Evolutionary conservation across 2,888 invertebrate species (phyloP), one percentile per base, ranked within the genome.

Genomic region (Leptinotarsa tumamoca): DNA sequence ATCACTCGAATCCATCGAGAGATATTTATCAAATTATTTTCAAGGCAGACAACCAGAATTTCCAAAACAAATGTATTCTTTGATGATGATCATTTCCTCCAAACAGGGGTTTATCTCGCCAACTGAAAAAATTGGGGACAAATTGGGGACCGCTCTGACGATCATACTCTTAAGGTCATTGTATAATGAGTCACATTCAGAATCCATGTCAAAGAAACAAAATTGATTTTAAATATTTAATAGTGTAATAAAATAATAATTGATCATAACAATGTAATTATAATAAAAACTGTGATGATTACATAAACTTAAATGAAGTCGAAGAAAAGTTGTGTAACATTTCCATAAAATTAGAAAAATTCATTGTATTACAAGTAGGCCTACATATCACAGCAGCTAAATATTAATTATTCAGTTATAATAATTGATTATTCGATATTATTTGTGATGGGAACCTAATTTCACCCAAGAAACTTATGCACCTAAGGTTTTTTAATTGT

Each of bases 321-420:
- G 70, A 69, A 77, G 61, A 70, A 70, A 77, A 72, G 50, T 72
- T 43, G 69, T 72, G 68, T 74, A 74, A 74, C 72, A 74, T 72
- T 71, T 56, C 52, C 69, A 74, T 70, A 74, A 77, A 72, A 74
- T 75, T 72, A 74, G 74, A 74, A 73, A 73, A 74, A 77, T 72
- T 77, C 74, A 72, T 74, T 73, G 61, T 68, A 33, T 72, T 79
- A 78, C 70, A 80, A 61, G 63, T 81, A 82, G 83, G 82, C 82
- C 83, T 82, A 81, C 80, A 80, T 83, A 83, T 83, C 83, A 83
- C 83, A 83, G 83, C 77, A 82, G 78, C 81, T 82, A 80, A 77
- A 76, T 77, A 78, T 79, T 74, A 73, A 74, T 76, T 74, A 72
- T 68, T 69, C 68, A 69, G 58, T 68, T 75, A 69, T 61, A 33